Base-by-base conservation (phyloP, 2,113 vertebrate species). In the Lota lota region DNA sequence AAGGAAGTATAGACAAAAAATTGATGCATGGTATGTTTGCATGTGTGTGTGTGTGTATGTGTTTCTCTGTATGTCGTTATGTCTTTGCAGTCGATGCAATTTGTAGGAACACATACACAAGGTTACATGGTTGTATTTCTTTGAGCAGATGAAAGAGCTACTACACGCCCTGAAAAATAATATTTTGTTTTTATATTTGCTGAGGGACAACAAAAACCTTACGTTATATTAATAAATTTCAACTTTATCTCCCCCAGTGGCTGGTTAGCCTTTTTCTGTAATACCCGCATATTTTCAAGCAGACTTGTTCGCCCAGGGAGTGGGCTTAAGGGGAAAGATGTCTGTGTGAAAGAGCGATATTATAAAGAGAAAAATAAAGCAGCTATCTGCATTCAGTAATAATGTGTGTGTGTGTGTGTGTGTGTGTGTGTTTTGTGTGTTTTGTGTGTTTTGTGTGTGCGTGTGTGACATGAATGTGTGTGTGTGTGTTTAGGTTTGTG, bases 231-330 rank as follows among this genome's bases (percentile, higher is more conserved):
- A 88, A 89, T 86, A 81, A 88, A 83, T 84, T 81, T 83, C 86
- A 84, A 81, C 80, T 76, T 74, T 78, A 67, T 67, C 75, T 78
- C 79, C 40, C 87, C 82, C 76, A 71, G 63, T 78, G 79, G 82
- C 80, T 61, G 17, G 67, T 76, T 70, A 61, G 61, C 63, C 69
- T 79, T 85, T 89, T 88, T 81, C 84, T 83, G 85, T 87, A 87
- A 85, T 88, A 84, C 85, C 85, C 89, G 89, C 87, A 89, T 88
- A 88, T 91, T 89, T 87, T 74, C 72, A 68, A 75, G 76, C 74
- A 63, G 77, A 76, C 72, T 77, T 65, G 78, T 69, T 78, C 78
- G 79, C 67, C 67, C 69, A 67, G 78, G 85, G 85, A 85, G 72
- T 19, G 80, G 79, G 86, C 87, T 85, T 72, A 69, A 78, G 85